phyloP scores from a whole-genome alignment of 1,140 invertebrate genomes.

The Ostrea edulis region DNA sequence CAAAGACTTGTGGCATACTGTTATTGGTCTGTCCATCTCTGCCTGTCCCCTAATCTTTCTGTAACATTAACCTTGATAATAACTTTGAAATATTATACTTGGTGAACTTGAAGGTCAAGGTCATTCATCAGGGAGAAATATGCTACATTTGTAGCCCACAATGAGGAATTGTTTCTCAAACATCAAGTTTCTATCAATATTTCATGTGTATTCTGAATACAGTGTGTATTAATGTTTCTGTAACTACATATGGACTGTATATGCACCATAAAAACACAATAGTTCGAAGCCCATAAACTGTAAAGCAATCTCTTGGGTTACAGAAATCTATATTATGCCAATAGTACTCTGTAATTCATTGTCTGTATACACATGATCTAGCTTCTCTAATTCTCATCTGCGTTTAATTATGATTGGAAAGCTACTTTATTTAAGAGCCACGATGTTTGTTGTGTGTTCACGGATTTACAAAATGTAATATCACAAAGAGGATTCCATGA shows the following conservation, averaged over 20 bases:
- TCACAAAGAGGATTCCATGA: background rate
- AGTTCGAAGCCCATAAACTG: too few relatives aligned
- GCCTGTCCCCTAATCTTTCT: background rate
- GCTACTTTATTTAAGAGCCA: background rate
- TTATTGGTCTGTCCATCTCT: background rate
- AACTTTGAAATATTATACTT: background rate
- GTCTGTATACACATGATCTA: background rate
- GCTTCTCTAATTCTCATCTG: background rate
- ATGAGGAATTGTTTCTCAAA: too few relatives aligned
- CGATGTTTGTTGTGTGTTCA: background rate
- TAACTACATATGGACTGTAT: background rate
- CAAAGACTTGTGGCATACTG: too few relatives aligned
- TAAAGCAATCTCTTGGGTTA: too few relatives aligned
- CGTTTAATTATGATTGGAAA: slow-evolving; percentile 9
- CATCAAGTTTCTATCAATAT: too few relatives aligned
- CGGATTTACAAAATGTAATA: background rate
- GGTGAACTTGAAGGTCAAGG: background rate
- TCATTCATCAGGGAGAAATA: background rate
- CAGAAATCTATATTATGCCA: too few relatives aligned
- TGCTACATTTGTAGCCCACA: too few relatives aligned
- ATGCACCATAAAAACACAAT: background rate
- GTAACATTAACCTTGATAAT: background rate
- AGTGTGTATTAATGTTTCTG: too few relatives aligned
- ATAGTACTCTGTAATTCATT: background rate
- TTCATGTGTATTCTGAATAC: too few relatives aligned